Evolutionary conservation across 2,113 vertebrate genomes (phyloP).

Genomic region (Bungarus multicinctus): DNA sequence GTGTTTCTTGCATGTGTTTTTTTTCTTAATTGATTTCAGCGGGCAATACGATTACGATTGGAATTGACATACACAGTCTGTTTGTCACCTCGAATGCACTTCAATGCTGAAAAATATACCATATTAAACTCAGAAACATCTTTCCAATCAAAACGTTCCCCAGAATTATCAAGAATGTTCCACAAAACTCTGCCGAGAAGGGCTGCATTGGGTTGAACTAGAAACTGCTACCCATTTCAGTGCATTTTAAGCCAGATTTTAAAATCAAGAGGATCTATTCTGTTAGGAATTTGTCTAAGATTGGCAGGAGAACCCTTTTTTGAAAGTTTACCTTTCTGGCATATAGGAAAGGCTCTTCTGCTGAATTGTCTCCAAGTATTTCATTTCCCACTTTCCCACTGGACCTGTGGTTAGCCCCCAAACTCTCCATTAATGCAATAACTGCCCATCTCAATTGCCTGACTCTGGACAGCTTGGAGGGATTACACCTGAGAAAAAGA

Average conservation of each 20-base stretch:
- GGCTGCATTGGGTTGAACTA: not conserved
- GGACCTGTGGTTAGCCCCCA: not conserved
- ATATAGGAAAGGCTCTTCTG: not conserved
- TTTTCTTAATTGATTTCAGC: not conserved
- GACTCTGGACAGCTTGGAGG: not conserved
- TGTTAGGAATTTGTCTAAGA: not conserved
- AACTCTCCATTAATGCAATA: not conserved
- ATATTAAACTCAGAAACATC: not conserved
- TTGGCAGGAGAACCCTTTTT: not conserved
- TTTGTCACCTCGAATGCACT: not conserved
- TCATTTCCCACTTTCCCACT: not conserved
- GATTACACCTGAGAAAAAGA: not conserved
- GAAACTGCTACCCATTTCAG: not conserved
- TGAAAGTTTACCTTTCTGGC: not conserved
- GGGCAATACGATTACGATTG: not conserved
- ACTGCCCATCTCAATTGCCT: not conserved
- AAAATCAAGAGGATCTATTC: not conserved
- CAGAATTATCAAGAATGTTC: not conserved
- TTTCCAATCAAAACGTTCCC: not conserved
- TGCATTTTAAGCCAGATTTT: not conserved
- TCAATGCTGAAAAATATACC: not conserved
- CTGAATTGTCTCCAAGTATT: not conserved
- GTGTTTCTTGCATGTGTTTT: not conserved
- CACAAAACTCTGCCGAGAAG: not conserved
- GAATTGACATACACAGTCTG: not conserved